Evolutionary conservation across 92 coral and sea anemone species (phyloP).

Genomic region (Paramuricea clavata): DNA sequence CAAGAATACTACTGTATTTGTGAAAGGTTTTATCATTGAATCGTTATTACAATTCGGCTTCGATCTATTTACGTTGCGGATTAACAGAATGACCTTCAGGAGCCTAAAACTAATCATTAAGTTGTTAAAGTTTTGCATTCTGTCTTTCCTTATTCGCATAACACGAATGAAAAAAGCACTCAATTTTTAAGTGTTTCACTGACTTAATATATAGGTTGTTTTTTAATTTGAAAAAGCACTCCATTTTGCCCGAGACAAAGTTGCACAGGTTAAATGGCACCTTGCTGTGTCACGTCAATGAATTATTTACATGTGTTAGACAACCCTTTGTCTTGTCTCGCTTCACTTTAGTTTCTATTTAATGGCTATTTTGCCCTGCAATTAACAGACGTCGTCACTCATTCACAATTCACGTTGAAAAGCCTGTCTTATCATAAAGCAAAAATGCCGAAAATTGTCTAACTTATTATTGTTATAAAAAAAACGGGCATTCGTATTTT

Average conservation of each 20-base stretch:
- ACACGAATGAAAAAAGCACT: not conserved
- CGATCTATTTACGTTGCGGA: too few species aligned
- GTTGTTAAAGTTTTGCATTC: not conserved
- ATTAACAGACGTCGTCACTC: slow-evolving; percentile 26
- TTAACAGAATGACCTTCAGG: not conserved
- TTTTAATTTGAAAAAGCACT: too few species aligned
- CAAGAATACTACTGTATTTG: too few species aligned
- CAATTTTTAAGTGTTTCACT: not conserved
- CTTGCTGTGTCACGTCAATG: not conserved
- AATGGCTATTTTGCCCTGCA: not conserved
- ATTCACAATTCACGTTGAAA: not conserved
- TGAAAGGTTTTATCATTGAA: too few species aligned
- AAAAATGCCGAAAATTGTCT: not conserved
- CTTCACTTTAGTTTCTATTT: not conserved
- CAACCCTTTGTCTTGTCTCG: not conserved
- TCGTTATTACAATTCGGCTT: too few species aligned
- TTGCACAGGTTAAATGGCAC: not conserved
- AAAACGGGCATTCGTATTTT: not conserved
- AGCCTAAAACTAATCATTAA: not conserved
- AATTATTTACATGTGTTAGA: not conserved
- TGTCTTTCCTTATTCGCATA: not conserved
- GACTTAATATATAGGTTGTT: not conserved
- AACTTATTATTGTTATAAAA: not conserved
- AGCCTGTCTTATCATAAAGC: not conserved
- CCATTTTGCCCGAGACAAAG: not conserved